phyloP scores from a whole-genome alignment of 2,888 invertebrate genomes.

The Autographa pulchrina region DNA sequence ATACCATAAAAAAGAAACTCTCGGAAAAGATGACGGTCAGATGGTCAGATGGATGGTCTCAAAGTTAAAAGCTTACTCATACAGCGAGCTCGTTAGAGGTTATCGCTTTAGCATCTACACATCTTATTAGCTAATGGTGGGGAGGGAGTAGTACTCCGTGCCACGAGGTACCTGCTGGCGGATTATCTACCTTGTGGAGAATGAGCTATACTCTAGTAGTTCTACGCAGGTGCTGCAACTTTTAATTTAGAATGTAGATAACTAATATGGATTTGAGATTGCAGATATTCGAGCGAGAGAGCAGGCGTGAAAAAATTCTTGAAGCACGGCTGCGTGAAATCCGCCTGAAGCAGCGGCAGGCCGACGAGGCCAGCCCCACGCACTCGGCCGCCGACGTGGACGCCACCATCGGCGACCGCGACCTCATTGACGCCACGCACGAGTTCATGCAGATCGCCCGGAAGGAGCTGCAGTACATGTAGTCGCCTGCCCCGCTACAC shows the following conservation, averaged over 20 bases:
- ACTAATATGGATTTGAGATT: neutral
- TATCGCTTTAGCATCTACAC: too few species aligned
- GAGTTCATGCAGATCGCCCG: slow-evolving; percentile 64
- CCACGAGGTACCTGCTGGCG: too few species aligned
- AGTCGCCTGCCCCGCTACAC: neutral
- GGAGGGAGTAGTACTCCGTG: too few species aligned
- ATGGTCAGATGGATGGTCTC: too few species aligned
- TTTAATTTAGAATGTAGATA: neutral
- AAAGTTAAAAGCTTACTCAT: too few species aligned
- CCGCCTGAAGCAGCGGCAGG: slow-evolving; percentile 87
- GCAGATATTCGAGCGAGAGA: slow-evolving; percentile 96
- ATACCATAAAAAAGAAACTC: too few species aligned
- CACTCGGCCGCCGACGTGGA: slow-evolving; percentile 66
- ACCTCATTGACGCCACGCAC: slow-evolving; percentile 61
- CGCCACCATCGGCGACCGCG: slow-evolving; percentile 70
- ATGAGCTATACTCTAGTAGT: too few species aligned
- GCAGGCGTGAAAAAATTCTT: slow-evolving; percentile 96
- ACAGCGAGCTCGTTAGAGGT: too few species aligned
- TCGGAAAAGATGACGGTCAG: too few species aligned
- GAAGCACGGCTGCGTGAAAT: slow-evolving; percentile 96
- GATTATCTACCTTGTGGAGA: too few species aligned
- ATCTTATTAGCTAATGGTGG: too few species aligned
- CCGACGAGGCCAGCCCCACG: slow-evolving; percentile 71
- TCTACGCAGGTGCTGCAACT: too few species aligned
- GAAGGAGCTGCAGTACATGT: slow-evolving; percentile 61